These are phyloP conservation scores for Salvelinus alpinus DNA, from an alignment of 2,113 vertebrate genomes.

Conservation along the genomic window DNA sequence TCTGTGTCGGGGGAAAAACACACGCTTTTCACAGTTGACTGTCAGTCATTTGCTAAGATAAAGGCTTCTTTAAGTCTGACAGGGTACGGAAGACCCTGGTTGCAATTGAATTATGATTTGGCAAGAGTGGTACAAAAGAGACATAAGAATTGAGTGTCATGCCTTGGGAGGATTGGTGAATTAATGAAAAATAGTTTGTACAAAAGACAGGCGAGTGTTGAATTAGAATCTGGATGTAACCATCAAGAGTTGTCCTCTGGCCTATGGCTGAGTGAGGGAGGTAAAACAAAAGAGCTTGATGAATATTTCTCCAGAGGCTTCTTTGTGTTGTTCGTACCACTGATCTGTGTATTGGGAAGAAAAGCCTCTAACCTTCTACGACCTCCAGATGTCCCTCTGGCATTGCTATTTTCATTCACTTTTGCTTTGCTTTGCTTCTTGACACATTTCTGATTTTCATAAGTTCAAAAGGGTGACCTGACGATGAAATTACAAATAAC, in stretches of 20 bases:
- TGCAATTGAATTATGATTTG: slow-evolving; percentile 68
- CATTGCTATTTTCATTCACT: not conserved
- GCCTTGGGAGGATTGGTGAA: slow-evolving; percentile 49
- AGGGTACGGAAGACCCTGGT: slow-evolving; percentile 46
- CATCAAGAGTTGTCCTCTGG: slow-evolving; percentile 56
- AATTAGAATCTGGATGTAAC: slow-evolving; percentile 63
- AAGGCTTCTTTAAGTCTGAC: slow-evolving; percentile 62
- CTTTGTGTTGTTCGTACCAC: not conserved
- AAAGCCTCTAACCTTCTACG: slow-evolving; percentile 27
- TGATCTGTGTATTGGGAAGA: slow-evolving; percentile 9
- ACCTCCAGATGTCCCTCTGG: not conserved
- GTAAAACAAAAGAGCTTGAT: slow-evolving; percentile 42
- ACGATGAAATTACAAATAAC: slow-evolving; percentile 1
- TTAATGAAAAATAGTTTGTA: slow-evolving; percentile 66
- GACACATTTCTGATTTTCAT: slow-evolving; percentile 17
- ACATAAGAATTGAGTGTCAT: slow-evolving; percentile 60
- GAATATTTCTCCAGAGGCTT: slow-evolving; percentile 28
- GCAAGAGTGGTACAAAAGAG: slow-evolving; percentile 58
- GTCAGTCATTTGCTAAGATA: slow-evolving; percentile 68
- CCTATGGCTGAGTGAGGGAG: slow-evolving; percentile 48
- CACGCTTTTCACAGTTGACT: slow-evolving; percentile 59
- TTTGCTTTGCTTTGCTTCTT: slow-evolving; percentile 11
- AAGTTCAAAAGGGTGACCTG: not conserved
- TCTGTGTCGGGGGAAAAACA: slow-evolving; percentile 33
- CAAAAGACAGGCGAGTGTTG: slow-evolving; percentile 54